Base-by-base conservation (phyloP, 2,888 invertebrate species). In the Lymantria monacha region DNA sequence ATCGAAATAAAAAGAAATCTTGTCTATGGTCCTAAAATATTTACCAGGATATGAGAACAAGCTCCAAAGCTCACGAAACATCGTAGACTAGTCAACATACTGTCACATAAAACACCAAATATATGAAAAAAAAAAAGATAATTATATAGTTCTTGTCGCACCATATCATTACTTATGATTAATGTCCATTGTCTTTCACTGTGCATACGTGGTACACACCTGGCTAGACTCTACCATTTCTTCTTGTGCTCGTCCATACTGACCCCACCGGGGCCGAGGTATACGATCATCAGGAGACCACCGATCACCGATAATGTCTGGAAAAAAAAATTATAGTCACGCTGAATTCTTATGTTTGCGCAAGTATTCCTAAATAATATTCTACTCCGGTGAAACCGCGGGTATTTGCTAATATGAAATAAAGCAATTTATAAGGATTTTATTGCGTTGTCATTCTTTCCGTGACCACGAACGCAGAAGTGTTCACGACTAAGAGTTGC, bases 211-310 rank as follows among this genome's bases (percentile, higher is more conserved):
- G 58, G 62, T 53, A 68, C 63, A 63, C 63, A 57, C 61, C 58
- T 49, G 53, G 49, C 51, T 59, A 7, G 48, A 22, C 61, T 64
- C 87, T 95, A 98, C 98, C 98, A 99, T 85, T 97, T 96, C 92
- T 99, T 99, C 93, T 99, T 99, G 92, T 99, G 98, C 81, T 99
- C 99, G 87, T 99, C 99, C 97, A 99, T 98, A 59, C 99, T 99
- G 40, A 99, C 98, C 51, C 98, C 98, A 55, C 99, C 99, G 38
- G 99, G 99, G 36, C 99, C 99, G 60, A 99, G 93, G 59, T 97
- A 97, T 10, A 99, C 99, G 68, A 99, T 98, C 96, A 99, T 97
- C 51, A 99, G 92, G 22, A 99, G 94, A 47, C 99, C 99, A 60
- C 99, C 99, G 77, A 99, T 96, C 59, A 99, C 99, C 42, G 99